Base-by-base conservation (phyloP, 2,113 vertebrate species). In the Phoxinus phoxinus region DNA sequence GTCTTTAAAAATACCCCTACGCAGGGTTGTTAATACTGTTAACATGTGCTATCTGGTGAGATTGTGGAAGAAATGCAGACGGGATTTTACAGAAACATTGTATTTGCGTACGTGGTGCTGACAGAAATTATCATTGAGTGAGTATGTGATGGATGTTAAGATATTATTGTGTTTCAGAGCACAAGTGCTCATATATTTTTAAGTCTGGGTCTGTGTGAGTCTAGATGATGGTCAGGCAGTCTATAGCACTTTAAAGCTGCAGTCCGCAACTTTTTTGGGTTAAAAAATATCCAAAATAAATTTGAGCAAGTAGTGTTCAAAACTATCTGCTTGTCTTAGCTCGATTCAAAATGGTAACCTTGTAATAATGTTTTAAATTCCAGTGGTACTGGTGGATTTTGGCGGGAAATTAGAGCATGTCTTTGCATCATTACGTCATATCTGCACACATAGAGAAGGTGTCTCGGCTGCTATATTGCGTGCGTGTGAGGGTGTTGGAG, bases 1-100 rank as follows among this genome's bases (percentile, higher is more conserved):
- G 58, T 6, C 67, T 83, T 84, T 77, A 85, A 88, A 88, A 87
- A 86, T 83, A 89, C 41, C 58, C 65, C 19, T 56, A 30, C 0
- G 80, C n/a, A 63, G 53, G 46, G 59, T 30, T 72, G 17, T 30
- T 30, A 61, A 85, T 72, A 23, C 72, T 81, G 83, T 88, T 79
- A 84, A 84, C 69, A 2, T 37, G 35, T 32, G 67, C 30, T 51
- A 69, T 83, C 27, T 79, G n/a, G 4, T 35, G 53, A 13, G 11
- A 23, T 17, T 56, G 53, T 32, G 35, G 44, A 6, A 25, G 23
- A 61, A 25, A 58, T 3, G 59, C 35, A 83, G 7, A 32, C 8
- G 0, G 8, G n/a, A 27, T 61, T 79, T 80, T 61, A 4, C 56
- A 61, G 17, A 58, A 37, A 23, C 2, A 13, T 10, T 59, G 53